phyloP scores from a whole-genome alignment of 2,888 invertebrate genomes.

The Trachelus troglodyta region DNA sequence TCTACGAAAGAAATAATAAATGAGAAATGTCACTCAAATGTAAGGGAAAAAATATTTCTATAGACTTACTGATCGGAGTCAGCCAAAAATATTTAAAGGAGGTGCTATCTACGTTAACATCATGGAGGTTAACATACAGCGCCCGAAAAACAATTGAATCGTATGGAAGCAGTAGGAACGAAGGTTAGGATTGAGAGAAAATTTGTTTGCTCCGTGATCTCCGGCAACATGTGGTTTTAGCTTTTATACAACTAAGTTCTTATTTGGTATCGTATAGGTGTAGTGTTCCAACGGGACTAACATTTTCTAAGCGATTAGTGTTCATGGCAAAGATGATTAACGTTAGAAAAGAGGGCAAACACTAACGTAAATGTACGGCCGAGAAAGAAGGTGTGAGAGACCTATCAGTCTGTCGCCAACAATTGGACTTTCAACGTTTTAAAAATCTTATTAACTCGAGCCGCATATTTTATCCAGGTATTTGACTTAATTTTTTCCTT shows the following conservation, averaged over 20 bases:
- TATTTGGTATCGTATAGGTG: neutral
- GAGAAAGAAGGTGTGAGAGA: neutral
- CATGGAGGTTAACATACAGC: neutral
- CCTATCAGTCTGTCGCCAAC: neutral
- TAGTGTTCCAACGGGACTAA: neutral
- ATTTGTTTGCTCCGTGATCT: neutral
- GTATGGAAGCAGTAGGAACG: neutral
- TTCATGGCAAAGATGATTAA: neutral
- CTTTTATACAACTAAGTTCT: neutral
- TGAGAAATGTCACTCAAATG: neutral
- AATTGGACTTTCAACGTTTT: neutral
- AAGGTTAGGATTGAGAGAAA: neutral
- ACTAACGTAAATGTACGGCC: neutral
- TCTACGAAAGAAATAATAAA: neutral
- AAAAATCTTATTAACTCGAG: neutral
- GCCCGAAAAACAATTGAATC: neutral
- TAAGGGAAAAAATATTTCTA: neutral
- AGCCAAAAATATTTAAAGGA: neutral
- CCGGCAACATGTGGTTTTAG: neutral
- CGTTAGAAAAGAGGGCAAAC: neutral
- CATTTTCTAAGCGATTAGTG: neutral
- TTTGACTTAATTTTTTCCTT: neutral
- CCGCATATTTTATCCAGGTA: neutral
- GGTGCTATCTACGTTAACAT: neutral
- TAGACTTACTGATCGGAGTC: neutral